phyloP scores from a whole-genome alignment of 2,113 vertebrate genomes.

The Neodon shergylaensis region DNA sequence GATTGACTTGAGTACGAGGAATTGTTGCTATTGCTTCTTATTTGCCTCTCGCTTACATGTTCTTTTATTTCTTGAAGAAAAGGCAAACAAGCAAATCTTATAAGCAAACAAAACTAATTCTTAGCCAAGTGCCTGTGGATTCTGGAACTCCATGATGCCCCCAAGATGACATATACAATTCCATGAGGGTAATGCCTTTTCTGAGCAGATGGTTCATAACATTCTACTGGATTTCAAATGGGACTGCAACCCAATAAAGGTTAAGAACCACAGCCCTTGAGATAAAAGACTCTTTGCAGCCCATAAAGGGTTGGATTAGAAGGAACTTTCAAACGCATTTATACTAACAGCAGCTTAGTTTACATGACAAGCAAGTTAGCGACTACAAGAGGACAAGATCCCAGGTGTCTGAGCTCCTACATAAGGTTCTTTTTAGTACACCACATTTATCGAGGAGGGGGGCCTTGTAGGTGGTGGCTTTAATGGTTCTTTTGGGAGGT shows the following conservation, averaged over 20 bases:
- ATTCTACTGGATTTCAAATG: slow-evolving; percentile 63
- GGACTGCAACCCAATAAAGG: slow-evolving; percentile 27
- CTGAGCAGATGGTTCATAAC: slow-evolving; percentile 30
- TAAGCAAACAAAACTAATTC: slow-evolving; percentile 21
- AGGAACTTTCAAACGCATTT: slow-evolving; percentile 40
- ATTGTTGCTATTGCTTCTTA: slow-evolving; percentile 25
- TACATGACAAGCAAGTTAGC: slow-evolving; percentile 31
- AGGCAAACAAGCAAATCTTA: not conserved
- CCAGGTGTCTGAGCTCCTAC: not conserved
- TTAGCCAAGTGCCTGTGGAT: slow-evolving; percentile 24
- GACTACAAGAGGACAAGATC: slow-evolving; percentile 24
- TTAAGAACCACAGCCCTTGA: slow-evolving; percentile 40
- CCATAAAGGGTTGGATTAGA: slow-evolving; percentile 45
- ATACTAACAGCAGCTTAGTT: slow-evolving; percentile 38
- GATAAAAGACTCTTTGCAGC: slow-evolving; percentile 47
- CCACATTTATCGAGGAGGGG: slow-evolving; percentile 3
- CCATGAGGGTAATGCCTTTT: slow-evolving; percentile 37
- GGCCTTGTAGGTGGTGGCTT: not conserved
- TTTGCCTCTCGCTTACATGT: slow-evolving; percentile 50
- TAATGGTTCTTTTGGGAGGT: slow-evolving; percentile 8
- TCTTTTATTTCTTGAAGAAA: not conserved
- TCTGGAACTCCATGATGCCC: slow-evolving; percentile 42
- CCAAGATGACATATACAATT: slow-evolving; percentile 17
- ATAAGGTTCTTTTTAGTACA: not conserved
- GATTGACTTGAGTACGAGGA: not conserved